Evolutionary conservation across 2,888 invertebrate species (phyloP).

Genomic region (Leptopilina syphax): DNA sequence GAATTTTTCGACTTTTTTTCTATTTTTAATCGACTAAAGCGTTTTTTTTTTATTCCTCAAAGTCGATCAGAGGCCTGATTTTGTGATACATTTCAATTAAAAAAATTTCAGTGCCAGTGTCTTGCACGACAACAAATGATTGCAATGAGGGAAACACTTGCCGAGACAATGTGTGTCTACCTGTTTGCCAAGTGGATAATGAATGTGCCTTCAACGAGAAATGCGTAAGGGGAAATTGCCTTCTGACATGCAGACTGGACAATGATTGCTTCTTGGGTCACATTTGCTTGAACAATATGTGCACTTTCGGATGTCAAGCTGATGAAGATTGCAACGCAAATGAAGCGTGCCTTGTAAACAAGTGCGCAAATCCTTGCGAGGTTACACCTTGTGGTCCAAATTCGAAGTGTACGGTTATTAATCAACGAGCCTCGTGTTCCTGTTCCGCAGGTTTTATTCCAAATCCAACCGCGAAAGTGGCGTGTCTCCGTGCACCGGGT

Average conservation of each 20-base stretch:
- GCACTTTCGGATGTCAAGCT: constrained; percentile 90
- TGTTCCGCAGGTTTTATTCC: constrained; percentile 89
- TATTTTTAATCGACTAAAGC: too few species aligned
- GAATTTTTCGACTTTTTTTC: too few species aligned
- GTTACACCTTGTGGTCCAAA: constrained; percentile 91
- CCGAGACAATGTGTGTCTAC: constrained; percentile 89
- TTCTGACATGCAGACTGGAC: constrained; percentile 92
- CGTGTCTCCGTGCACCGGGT: constrained; percentile 89
- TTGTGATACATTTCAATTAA: neutral
- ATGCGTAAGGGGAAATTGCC: constrained; percentile 88
- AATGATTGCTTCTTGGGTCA: constrained; percentile 95
- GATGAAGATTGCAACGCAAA: constrained; percentile 93
- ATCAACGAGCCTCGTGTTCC: constrained; percentile 89
- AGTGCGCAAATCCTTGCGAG: constrained; percentile 87
- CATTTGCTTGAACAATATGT: constrained; percentile 91
- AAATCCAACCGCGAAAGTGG: constrained; percentile 92
- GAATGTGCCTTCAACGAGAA: constrained; percentile 94
- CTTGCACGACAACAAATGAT: constrained; percentile 84
- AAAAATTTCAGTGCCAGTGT: constrained; percentile 82
- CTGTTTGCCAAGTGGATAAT: constrained; percentile 86
- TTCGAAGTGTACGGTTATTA: constrained; percentile 87
- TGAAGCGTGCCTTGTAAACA: constrained; percentile 89
- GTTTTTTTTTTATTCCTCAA: too few species aligned
- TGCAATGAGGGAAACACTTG: constrained; percentile 87
- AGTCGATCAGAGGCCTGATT: too few species aligned